Evolutionary conservation across 2,797 vertebrate genomes (phyloP).

Genomic region (Leuciscus waleckii): DNA sequence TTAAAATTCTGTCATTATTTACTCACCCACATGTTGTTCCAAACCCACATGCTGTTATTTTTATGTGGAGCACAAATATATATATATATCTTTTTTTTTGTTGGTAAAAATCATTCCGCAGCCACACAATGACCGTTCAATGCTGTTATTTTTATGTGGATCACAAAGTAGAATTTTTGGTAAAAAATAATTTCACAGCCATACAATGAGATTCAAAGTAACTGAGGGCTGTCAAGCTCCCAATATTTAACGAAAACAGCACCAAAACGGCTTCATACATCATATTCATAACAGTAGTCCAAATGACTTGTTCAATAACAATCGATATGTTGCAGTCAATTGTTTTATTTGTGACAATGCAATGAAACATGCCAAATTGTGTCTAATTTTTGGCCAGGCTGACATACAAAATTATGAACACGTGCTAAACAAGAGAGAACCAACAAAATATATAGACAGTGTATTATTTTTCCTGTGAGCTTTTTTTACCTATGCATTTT

Average conservation of each 20-base stretch:
- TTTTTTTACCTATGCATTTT: background rate
- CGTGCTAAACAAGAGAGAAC: background rate
- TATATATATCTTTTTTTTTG: background rate
- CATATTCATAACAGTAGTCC: background rate
- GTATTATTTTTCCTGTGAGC: background rate
- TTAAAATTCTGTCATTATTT: slow-evolving; percentile 11
- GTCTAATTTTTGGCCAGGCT: background rate
- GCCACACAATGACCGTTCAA: background rate
- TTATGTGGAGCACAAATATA: background rate
- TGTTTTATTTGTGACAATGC: too few relatives aligned
- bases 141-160: background rate
- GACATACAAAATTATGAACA: background rate
- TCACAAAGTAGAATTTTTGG: background rate
- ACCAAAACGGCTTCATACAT: background rate
- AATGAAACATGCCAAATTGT: too few relatives aligned
- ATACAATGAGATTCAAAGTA: background rate
- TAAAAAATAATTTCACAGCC: background rate
- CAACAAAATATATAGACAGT: background rate
- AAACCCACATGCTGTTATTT: background rate
- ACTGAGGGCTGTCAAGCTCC: background rate
- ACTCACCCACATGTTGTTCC: background rate
- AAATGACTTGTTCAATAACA: too few relatives aligned
- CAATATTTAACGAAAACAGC: background rate
- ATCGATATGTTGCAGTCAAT: too few relatives aligned
- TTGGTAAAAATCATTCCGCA: background rate